Percentiles rank a stretch among this genome's conserved stretches.
Evolutionary conservation across 1,140 invertebrate genomes (phyloP).

Genomic region (Cardiocondyla obscurior): DNA sequence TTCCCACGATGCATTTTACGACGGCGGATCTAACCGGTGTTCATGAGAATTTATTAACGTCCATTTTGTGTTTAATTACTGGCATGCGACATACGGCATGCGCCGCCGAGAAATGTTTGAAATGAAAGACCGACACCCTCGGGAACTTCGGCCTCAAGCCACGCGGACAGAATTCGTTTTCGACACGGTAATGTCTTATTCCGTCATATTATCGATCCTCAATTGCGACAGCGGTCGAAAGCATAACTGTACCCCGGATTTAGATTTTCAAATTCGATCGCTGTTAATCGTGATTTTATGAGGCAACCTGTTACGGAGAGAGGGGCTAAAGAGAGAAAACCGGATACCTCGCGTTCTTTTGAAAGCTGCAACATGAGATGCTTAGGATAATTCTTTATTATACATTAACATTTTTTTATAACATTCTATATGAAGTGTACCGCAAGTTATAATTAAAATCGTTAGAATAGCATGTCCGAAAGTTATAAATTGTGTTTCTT

Average conservation of each 20-base stretch:
- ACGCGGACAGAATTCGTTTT: conserved; percentile 50
- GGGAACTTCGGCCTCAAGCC: conserved; percentile 30
- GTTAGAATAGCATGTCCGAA: not conserved
- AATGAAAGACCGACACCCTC: conserved; percentile 13
- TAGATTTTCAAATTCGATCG: not conserved
- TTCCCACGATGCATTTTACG: conserved; percentile 68
- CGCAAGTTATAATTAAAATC: not conserved
- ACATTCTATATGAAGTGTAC: not conserved
- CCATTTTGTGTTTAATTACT: conserved; percentile 77
- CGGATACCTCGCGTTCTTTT: not conserved
- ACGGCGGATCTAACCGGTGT: conserved; percentile 53
- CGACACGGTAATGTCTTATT: conserved; percentile 62
- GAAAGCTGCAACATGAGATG: not conserved
- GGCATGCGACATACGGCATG: conserved; percentile 60
- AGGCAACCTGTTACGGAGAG: not conserved
- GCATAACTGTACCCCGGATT: not conserved
- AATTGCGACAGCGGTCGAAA: conserved; percentile 3
- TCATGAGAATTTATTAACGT: conserved; percentile 76
- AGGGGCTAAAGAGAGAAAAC: not conserved
- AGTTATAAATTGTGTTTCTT: not conserved
- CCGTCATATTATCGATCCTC: conserved; percentile 43
- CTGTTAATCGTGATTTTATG: not conserved
- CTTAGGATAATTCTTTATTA: not conserved
- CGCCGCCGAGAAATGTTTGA: conserved; percentile 58
- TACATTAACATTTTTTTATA: not conserved